Conservation (phyloP, 2,888 invertebrate species). For the Acanthoscelides obtectus region DNA sequence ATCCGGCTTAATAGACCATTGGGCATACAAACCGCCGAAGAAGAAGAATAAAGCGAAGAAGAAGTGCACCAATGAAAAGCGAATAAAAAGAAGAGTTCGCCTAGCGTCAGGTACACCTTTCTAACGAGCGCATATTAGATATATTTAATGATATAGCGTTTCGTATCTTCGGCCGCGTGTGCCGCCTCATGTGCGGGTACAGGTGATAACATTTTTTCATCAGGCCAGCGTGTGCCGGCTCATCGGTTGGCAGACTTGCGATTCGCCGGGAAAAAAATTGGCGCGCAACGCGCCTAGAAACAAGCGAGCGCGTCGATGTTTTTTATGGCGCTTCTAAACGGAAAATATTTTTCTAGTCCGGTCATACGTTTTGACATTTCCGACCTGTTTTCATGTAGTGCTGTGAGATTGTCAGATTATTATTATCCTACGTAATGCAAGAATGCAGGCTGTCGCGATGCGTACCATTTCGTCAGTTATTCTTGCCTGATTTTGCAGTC, state of each 20-base stretch:
- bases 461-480: no score
- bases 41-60: no score
- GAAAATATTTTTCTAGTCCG: no score
- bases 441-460: no score
- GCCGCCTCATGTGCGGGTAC: conserved; percentile 37
- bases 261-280: background rate
- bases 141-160: conserved; percentile 25
- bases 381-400: no score
- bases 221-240: conserved; percentile 20
- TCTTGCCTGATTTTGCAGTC: no score
- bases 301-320: no score
- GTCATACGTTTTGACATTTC: no score
- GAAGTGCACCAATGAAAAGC: background rate
- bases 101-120: conserved; percentile 19
- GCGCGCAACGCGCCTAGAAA: background rate
- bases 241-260: conserved; percentile 21
- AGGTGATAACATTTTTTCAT: conserved; percentile 38
- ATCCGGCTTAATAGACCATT: background rate
- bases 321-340: no score
- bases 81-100: background rate
- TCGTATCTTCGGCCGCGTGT: conserved; percentile 28
- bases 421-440: no score
- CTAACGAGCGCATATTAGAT: conserved; percentile 28
- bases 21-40: background rate
- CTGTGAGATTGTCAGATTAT: no score